Base-by-base conservation (phyloP, 1,140 invertebrate genomes). In the Tetraneura akinire region DNA sequence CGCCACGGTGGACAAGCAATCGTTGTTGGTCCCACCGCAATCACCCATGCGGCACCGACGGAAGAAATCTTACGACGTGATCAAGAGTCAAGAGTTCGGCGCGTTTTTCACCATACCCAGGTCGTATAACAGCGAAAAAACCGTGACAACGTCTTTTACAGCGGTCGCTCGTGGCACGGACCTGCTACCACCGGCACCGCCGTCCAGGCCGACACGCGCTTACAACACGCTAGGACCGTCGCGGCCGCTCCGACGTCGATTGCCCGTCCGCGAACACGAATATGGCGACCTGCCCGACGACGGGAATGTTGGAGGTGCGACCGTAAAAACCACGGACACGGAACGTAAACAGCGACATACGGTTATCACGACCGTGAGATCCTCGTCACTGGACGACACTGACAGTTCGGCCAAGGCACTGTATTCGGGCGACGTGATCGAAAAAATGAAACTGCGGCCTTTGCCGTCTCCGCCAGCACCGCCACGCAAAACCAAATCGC, bases 391-490 rank as follows among this genome's bases (percentile, higher is more conserved):
- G 26, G 23, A 29, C 13, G 45, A 71, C 45, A 23, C 47, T 3
- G 80, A 81, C 4, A 32, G 32, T 5, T 13, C 66, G 37, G 42
- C 32, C 37, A 90, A 87, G 84, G 87, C 91, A 83, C 84, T 93
- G 47, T 88, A 90, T 71, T 92, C 91, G 21, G 91, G 90, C 16
- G 89, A 91, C 80, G 87, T 93, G 13, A 87, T 93, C 1, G 90
- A 89, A 83, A 94, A 92, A 86, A 94, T 94, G 88, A 92, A 92
- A 86, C 89, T 90, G 80, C 88, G 93, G 81, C 93, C 93, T 0
- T 84, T 94, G 80, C 93, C 93, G n/a, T 90, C 93, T 13, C 93
- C 93, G 0, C 93, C 93, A 9, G 86, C 92, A 66, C 93, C 93
- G 51, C 92, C 92, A 0, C 87, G 92, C 23, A 85, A 87, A 85